Base-by-base conservation (phyloP, 1,140 invertebrate species). In the Euglossa dilemma region DNA sequence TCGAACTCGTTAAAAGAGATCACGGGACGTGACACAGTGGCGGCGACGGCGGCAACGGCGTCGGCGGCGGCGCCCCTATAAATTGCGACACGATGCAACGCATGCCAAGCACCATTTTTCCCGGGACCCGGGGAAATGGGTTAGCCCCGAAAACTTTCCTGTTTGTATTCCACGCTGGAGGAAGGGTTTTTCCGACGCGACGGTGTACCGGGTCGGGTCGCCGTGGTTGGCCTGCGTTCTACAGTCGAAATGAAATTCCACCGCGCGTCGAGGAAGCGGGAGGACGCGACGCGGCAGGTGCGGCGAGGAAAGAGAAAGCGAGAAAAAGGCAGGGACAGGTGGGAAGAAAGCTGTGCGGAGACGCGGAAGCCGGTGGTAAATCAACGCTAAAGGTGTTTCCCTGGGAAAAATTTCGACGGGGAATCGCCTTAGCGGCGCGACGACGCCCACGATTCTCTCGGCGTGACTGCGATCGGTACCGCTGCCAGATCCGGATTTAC, bases 301-400 rank as follows among this genome's bases (percentile, higher is more conserved):
- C 66, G 70, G 36, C 28, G 18, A 25, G 43, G 43, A 64, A 25
- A n/a, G 50, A 18, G 23, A 23, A 59, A 45, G 57, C 20, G 56
- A 83, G 77, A 36, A 16, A 25, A 23, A 54, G 54, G 20, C 16
- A 54, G 18, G 3, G 23, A 18, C 9, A 25, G 9, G 7, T 7
- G 54, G 20, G 43, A 85, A 79, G 84, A 82, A 47, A 59, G 56
- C 28, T 66, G 20, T n/a, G n/a, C n/a, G n/a, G 69, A 43, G 43
- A 36, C 36, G 20, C 36, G 82, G 87, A 89, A 85, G 85, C 87
- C 83, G 85, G 84, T 80, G 89, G 72, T 91, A 92, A 92, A 91
- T 92, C 90, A 91, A 90, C 70, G 71, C 71, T 76, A 82, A 73
- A 66, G 87, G 84, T 90, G 87, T 91, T 90, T 84, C 89, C 89